Conservation (phyloP, 2,797 vertebrate species). For the Pantherophis alleghaniensis region DNA sequence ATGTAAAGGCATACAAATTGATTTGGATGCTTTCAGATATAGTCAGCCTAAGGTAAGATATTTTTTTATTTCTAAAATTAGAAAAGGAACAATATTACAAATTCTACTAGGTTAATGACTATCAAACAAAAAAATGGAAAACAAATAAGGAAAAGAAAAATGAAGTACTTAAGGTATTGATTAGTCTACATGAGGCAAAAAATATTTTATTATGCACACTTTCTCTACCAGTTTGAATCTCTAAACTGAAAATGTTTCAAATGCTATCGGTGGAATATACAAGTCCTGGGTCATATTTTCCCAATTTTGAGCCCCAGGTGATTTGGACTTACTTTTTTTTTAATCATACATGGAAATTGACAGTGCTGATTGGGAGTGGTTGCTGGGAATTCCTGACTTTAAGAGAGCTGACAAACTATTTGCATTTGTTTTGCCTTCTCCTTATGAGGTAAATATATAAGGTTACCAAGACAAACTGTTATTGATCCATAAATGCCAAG, state of each 20-base stretch:
- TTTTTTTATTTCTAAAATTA: background rate
- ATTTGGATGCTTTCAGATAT: constrained; percentile 12
- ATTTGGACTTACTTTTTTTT: background rate
- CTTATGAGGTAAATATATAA: background rate
- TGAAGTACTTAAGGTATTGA: background rate
- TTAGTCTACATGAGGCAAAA: background rate
- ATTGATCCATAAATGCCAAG: background rate
- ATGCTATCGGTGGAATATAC: background rate
- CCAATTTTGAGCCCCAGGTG: background rate
- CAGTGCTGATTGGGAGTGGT: background rate
- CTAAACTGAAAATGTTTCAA: constrained; percentile 1
- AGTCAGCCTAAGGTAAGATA: background rate
- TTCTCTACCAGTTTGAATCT: background rate
- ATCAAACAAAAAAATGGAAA: background rate
- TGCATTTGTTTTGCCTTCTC: background rate
- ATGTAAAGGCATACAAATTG: constrained; percentile 15
- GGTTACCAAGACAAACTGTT: background rate
- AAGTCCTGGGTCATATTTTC: background rate
- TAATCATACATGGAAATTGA: background rate
- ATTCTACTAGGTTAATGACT: background rate
- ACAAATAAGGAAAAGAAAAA: background rate
- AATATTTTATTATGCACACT: background rate
- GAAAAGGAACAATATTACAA: constrained; percentile 6
- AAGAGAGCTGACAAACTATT: background rate
- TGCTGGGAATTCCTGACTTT: background rate